phyloP scores from a whole-genome alignment of 2,888 invertebrate genomes.

The Dusona sp. region DNA sequence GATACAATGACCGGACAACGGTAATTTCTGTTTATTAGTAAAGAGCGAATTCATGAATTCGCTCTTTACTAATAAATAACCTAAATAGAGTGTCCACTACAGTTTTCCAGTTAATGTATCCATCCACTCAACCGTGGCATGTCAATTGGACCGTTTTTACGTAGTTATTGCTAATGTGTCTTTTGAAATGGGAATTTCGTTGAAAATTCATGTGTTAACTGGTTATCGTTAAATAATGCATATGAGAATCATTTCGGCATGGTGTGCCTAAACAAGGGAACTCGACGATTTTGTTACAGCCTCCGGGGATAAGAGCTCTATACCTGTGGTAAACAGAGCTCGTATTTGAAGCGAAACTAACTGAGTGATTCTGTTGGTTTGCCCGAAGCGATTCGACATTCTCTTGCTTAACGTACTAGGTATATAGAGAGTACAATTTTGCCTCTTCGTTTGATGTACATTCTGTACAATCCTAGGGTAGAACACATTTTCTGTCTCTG shows the following conservation, averaged over 20 bases:
- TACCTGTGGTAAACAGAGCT: slow-evolving; percentile 27
- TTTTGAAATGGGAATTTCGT: not conserved
- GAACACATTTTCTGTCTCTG: slow-evolving; percentile 2
- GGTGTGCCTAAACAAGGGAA: not conserved
- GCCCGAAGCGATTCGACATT: slow-evolving; percentile 31
- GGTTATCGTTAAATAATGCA: slow-evolving; percentile 16
- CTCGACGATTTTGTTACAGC: slow-evolving; percentile 35
- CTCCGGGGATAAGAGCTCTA: slow-evolving; percentile 10
- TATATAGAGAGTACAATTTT: not conserved
- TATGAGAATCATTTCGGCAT: not conserved
- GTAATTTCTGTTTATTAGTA: no score
- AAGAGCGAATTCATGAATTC: no score
- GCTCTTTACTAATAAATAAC: no score
- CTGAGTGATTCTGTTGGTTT: slow-evolving; percentile 40
- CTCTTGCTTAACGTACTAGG: slow-evolving; percentile 6
- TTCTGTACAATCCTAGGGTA: not conserved
- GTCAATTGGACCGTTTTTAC: not conserved
- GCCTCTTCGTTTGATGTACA: slow-evolving; percentile 8
- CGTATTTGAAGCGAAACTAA: slow-evolving; percentile 48
- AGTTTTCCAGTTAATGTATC: not conserved
- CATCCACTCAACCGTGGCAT: not conserved
- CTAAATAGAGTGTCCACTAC: not conserved
- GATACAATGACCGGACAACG: no score
- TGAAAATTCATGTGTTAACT: not conserved
- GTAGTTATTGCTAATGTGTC: not conserved